Conservation (phyloP, 2,797 vertebrate genomes). For the Periophthalmus magnuspinnatus region DNA sequence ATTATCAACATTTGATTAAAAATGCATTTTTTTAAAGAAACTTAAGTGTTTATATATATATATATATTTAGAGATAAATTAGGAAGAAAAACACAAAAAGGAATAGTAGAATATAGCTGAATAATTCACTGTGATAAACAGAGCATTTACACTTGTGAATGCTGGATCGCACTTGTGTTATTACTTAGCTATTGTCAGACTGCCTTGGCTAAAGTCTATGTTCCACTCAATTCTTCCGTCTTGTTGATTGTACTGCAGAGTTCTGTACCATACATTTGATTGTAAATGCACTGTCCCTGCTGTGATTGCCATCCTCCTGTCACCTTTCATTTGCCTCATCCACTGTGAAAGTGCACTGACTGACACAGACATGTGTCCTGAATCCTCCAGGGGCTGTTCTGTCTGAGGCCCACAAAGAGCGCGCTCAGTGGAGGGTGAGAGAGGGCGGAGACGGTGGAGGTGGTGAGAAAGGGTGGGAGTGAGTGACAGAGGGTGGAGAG, state of each 20-base stretch:
- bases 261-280: conserved; percentile 21
- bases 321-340: conserved; percentile 8
- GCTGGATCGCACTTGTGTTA: neutral
- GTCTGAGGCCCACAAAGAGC: conserved; percentile 38
- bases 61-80: neutral
- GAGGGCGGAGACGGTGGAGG: neutral
- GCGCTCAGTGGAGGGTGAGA: neutral
- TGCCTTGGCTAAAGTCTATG: neutral
- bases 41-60: no score
- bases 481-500: no score
- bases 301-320: conserved; percentile 17
- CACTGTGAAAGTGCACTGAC: conserved; percentile 8
- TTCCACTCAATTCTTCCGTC: neutral
- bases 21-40: no score
- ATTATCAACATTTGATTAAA: no score
- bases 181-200: neutral
- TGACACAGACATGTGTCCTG: conserved; percentile 43
- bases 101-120: neutral
- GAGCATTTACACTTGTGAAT: neutral
- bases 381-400: conserved; percentile 33
- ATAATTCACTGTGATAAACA: neutral
- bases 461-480: neutral
- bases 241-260: neutral
- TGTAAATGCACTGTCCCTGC: conserved; percentile 1
- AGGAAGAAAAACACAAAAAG: neutral